Base-by-base conservation (phyloP, 2,113 vertebrate genomes). In the Actenoides lindsayi region DNA sequence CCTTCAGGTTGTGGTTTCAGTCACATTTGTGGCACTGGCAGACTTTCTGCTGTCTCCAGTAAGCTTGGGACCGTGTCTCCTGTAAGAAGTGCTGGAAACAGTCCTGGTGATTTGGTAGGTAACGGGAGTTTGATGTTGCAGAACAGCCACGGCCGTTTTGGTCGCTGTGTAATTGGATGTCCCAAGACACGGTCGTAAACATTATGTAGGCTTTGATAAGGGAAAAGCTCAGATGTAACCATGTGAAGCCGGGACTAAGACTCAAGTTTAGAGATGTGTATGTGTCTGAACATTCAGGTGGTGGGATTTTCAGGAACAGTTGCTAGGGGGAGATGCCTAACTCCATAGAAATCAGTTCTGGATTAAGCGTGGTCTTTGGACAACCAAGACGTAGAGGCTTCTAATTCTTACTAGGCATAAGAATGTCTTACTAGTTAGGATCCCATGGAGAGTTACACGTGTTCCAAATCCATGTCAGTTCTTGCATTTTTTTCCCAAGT, bases 401-500 rank as follows among this genome's bases (percentile, higher is more conserved):
- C 35, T 65, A 46, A 27, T 59, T 70, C 33, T n/a, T 70, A 9
- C 3, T 13, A 23, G 37, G 30, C 57, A 30, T 46, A 19, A 17
- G 27, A 53, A 28, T 57, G 20, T n/a, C 42, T 31, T 20, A 19
- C 11, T 16, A 10, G 11, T 65, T 31, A 64, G 41, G 42, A 65
- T 56, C 18, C 27, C 13, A 0, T 12, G 35, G 56, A 31, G 56
- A 50, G 8, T 50, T 33, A 20, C 0, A 0, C 6, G 14, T 10
- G 46, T 18, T 37, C 23, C 9, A 33, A 71, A 64, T 64, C 33
- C 44, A 27, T 31, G 44, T 39, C 56, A 30, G 28, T 30, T 67
- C 23, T 13, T 60, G 10, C 5, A 19, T 75, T 59, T 41, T 41
- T 82, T 82, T 33, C 16, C 11, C 13, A 73, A 68, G 39, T 53